These are phyloP conservation scores for Oscheius sp. DNA, from an alignment of 2,888 invertebrate species.

Conservation along the genomic window DNA sequence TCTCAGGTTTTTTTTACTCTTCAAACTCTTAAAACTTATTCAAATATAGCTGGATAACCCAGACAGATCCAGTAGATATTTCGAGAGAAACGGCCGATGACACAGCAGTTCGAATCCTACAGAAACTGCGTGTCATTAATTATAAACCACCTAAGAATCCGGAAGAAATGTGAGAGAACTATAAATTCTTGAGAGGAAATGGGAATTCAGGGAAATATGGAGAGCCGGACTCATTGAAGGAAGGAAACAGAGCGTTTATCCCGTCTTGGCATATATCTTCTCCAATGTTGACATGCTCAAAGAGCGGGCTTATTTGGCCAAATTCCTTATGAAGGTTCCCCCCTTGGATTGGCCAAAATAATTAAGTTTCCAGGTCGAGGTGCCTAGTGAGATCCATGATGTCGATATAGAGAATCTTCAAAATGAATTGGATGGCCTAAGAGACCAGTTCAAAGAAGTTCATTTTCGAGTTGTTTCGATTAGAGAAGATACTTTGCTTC, in stretches of 20 bases:
- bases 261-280: constrained; percentile 83
- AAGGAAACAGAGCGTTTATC: constrained; percentile 80
- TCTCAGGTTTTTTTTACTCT: constrained; percentile 72
- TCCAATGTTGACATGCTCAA: constrained; percentile 80
- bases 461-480: constrained; percentile 55
- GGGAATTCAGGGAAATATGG: constrained; percentile 74
- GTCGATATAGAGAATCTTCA: constrained; percentile 80
- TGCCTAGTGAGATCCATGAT: constrained; percentile 75
- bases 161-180: constrained; percentile 67
- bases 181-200: not conserved
- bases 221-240: constrained; percentile 80
- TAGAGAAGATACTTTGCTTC: constrained; percentile 76
- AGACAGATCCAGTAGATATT: constrained; percentile 77
- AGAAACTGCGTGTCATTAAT: constrained; percentile 81
- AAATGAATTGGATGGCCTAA: constrained; percentile 78
- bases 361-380: constrained; percentile 37
- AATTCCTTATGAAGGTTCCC: constrained; percentile 71
- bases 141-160: constrained; percentile 78
- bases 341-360: not conserved
- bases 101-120: constrained; percentile 79
- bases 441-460: constrained; percentile 81
- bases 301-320: constrained; percentile 86
- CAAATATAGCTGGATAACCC: constrained; percentile 44
- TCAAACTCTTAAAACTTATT: not conserved
- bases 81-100: constrained; percentile 82